Conservation (phyloP, 2,888 invertebrate genomes). For the Chelonus formosanus region DNA sequence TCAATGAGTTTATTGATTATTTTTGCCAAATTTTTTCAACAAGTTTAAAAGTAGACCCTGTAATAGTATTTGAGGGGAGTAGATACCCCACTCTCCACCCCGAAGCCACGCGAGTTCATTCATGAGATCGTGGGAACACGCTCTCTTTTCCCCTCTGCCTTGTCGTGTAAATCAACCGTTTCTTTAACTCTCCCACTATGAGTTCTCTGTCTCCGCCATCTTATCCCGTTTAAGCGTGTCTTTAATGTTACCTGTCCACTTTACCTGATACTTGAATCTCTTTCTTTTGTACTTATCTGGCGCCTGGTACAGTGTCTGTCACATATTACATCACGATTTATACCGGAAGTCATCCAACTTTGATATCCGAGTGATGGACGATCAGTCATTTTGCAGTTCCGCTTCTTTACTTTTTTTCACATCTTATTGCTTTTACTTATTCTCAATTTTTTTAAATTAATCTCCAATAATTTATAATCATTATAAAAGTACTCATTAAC, state of each 20-base stretch:
- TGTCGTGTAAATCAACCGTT: slow-evolving; percentile 4
- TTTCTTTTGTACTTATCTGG: slow-evolving; percentile 12
- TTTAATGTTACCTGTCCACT: slow-evolving; percentile 23
- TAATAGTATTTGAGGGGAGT: slow-evolving; percentile 39
- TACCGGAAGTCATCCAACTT: slow-evolving; percentile 29
- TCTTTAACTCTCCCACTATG: slow-evolving; percentile 11
- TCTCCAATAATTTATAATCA: no score
- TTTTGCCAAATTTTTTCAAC: no score
- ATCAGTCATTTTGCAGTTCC: slow-evolving; percentile 18
- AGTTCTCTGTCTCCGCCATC: neutral
- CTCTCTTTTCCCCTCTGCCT: slow-evolving; percentile 50
- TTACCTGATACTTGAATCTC: slow-evolving; percentile 16
- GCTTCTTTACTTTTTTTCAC: no score
- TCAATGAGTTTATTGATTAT: no score
- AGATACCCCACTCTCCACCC: slow-evolving; percentile 42
- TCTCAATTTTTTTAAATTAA: no score
- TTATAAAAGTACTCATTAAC: no score
- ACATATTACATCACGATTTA: slow-evolving; percentile 51
- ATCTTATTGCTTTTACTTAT: no score
- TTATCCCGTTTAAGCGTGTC: neutral
- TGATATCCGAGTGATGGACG: slow-evolving; percentile 13
- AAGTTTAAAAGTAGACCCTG: slow-evolving; percentile 17
- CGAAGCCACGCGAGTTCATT: slow-evolving; percentile 65
- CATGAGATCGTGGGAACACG: slow-evolving; percentile 65
- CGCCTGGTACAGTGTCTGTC: slow-evolving; percentile 55